Evolutionary conservation across 1,140 invertebrate species (phyloP).

Genomic region (Linepithema humile): DNA sequence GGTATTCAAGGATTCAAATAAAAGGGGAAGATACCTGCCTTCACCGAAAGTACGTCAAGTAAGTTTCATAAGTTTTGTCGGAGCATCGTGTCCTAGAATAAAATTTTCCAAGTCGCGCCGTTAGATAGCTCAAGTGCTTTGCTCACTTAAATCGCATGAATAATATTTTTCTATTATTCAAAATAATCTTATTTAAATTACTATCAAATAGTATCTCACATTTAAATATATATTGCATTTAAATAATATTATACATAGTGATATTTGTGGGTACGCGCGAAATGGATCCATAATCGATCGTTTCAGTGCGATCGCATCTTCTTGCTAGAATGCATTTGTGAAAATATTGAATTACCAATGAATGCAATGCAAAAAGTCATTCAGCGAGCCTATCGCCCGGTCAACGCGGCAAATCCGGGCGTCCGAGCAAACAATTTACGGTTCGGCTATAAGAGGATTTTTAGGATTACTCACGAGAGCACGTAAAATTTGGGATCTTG

Average conservation of each 20-base stretch:
- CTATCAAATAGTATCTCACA: not conserved
- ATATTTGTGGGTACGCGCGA: not conserved
- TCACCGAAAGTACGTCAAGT: conserved; percentile 20
- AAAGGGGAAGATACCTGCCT: not conserved
- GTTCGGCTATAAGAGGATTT: conserved; percentile 8
- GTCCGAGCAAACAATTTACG: conserved; percentile 8
- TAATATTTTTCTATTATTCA: conserved; percentile 11
- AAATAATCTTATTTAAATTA: not conserved
- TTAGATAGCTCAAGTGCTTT: conserved; percentile 19
- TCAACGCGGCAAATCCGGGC: not conserved
- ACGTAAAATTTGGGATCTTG: conserved; percentile 89
- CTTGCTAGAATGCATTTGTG: not conserved
- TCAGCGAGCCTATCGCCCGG: not conserved
- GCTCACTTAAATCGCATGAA: conserved; percentile 39
- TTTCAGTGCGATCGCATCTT: not conserved
- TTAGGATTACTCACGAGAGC: conserved; percentile 86
- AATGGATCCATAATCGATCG: not conserved
- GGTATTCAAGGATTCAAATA: not conserved
- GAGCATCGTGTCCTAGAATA: conserved; percentile 12
- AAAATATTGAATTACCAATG: conserved; percentile 10
- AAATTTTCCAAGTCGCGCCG: conserved; percentile 36
- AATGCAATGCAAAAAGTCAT: not conserved
- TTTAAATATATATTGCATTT: not conserved
- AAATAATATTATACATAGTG: not conserved
- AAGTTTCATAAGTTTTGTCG: conserved; percentile 33